A percentile compares a stretch with the other conserved stretches of the same genome.
These are phyloP conservation scores for Chymomyza caudatula DNA, from an alignment of 2,888 invertebrate species.

Conservation along the genomic window DNA sequence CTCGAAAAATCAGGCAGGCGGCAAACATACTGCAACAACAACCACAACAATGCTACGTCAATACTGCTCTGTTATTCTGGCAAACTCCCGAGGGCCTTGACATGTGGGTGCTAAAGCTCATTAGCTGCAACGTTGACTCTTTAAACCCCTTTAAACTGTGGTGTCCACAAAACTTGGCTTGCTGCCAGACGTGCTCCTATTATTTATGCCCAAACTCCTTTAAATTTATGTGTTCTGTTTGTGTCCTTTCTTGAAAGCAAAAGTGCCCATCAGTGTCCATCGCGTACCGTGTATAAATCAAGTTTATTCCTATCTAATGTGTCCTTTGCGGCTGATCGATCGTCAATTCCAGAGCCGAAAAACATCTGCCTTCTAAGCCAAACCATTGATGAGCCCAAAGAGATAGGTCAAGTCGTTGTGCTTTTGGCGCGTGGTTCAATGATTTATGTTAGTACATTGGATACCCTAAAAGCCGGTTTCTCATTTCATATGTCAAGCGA, in stretches of 20 bases:
- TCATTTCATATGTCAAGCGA: no score
- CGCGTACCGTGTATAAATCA: conserved; percentile 46
- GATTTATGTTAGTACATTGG: conserved; percentile 5
- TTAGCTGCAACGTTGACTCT: conserved; percentile 44
- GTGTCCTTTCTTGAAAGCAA: conserved; percentile 27
- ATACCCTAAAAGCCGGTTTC: neutral
- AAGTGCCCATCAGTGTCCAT: conserved; percentile 19
- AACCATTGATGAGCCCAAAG: conserved; percentile 1
- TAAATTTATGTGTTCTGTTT: conserved; percentile 42
- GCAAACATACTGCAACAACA: conserved; percentile 51
- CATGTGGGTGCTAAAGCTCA: conserved; percentile 31
- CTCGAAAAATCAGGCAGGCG: conserved; percentile 65
- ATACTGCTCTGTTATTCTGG: neutral
- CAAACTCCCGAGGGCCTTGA: conserved; percentile 7
- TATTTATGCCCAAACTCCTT: conserved; percentile 40
- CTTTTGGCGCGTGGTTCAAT: conserved; percentile 33
- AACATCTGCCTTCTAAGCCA: conserved; percentile 28
- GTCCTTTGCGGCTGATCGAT: conserved; percentile 38
- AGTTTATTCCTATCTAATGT: conserved; percentile 35
- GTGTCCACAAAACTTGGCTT: conserved; percentile 19
- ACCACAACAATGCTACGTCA: conserved; percentile 7
- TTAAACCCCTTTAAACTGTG: conserved; percentile 31
- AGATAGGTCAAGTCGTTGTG: conserved; percentile 14
- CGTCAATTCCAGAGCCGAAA: conserved; percentile 6
- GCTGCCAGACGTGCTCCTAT: conserved; percentile 10